These are phyloP conservation scores for Cinclus mexicanus DNA, from an alignment of 2,113 vertebrate species.

Conservation along the genomic window DNA sequence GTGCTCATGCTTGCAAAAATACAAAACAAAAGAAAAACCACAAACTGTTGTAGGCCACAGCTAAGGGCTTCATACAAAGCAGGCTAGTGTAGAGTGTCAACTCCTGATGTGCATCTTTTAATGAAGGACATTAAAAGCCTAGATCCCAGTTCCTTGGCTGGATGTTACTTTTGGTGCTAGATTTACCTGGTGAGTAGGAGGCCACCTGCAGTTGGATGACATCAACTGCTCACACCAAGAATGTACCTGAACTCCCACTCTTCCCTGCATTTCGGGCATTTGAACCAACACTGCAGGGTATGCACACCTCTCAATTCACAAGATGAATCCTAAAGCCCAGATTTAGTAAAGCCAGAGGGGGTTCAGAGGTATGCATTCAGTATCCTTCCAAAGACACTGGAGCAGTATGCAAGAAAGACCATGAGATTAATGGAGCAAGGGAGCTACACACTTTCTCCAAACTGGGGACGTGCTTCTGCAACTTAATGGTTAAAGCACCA, in stretches of 20 bases:
- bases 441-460: background rate
- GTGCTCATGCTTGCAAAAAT: background rate
- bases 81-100: background rate
- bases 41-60: background rate
- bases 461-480: background rate
- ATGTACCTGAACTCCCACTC: background rate
- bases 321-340: background rate
- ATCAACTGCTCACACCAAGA: background rate
- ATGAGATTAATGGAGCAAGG: background rate
- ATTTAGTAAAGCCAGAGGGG: background rate
- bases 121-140: background rate
- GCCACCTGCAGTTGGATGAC: background rate
- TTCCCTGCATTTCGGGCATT: background rate
- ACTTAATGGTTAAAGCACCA: background rate
- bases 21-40: background rate
- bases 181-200: background rate
- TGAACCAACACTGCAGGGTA: background rate
- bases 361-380: background rate
- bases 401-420: background rate
- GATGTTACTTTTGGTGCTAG: background rate
- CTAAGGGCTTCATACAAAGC: background rate
- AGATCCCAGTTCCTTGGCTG: background rate
- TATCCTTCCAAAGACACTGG: background rate
- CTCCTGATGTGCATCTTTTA: background rate
- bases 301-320: background rate